Evolutionary conservation across 2,113 vertebrate genomes (phyloP).

Genomic region (Collichthys lucidus): DNA sequence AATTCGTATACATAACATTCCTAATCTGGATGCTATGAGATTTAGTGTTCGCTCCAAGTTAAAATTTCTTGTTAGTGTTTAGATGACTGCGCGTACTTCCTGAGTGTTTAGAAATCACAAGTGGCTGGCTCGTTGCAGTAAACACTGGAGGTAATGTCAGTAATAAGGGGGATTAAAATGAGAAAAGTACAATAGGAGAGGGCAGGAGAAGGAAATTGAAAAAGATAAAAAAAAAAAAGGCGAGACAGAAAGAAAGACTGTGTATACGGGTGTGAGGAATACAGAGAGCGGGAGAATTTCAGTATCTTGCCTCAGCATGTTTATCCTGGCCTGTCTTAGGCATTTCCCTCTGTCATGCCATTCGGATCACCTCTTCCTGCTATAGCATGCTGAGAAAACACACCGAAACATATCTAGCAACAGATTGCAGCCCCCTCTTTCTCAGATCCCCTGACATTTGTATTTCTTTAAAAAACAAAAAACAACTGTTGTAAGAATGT

Average conservation of each 20-base stretch:
- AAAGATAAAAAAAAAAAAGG: conserved; percentile 12
- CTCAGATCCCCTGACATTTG: conserved; percentile 55
- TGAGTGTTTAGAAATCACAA: conserved; percentile 56
- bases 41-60: conserved; percentile 50
- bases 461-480: background rate
- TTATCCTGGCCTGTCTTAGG: conserved; percentile 69
- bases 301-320: conserved; percentile 79
- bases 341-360: conserved; percentile 68
- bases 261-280: conserved; percentile 11
- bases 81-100: conserved; percentile 48
- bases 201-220: conserved; percentile 20
- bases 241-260: background rate
- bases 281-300: conserved; percentile 67
- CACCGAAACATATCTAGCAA: conserved; percentile 56
- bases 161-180: conserved; percentile 48
- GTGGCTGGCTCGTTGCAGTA: conserved; percentile 42
- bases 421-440: conserved; percentile 53
- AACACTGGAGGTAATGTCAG: conserved; percentile 62
- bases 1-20: conserved; percentile 38
- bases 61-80: conserved; percentile 36
- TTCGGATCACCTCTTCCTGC: conserved; percentile 55
- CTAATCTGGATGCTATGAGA: conserved; percentile 33
- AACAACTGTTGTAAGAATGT: background rate
- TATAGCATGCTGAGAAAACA: conserved; percentile 41
- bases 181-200: conserved; percentile 1